Conservation (phyloP, 1,140 invertebrate species). For the Ceratitis capitata region DNA sequence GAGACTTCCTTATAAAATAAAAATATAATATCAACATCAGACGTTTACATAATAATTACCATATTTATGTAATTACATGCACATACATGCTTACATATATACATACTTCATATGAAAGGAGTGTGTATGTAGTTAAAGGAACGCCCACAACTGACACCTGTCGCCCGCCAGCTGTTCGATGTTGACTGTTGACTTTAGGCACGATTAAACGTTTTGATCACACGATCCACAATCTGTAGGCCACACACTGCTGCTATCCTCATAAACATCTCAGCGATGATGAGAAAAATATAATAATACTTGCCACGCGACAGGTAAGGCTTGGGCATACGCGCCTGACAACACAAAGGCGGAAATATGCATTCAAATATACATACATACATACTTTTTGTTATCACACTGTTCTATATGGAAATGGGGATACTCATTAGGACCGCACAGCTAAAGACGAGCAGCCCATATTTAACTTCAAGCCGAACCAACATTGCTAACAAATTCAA, state of each 20-base stretch:
- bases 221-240: background rate
- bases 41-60: constrained; percentile 16
- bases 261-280: background rate
- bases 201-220: constrained; percentile 21
- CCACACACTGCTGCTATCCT: background rate
- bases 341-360: background rate
- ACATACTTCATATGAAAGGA: background rate
- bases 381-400: too few species aligned
- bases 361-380: too few species aligned
- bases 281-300: background rate
- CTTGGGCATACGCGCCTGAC: background rate
- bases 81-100: background rate
- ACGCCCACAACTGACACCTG: constrained; percentile 24
- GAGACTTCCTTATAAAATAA: constrained; percentile 5
- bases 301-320: background rate
- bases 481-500: too few species aligned
- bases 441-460: too few species aligned
- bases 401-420: too few species aligned
- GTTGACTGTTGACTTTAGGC: background rate
- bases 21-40: background rate
- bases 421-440: too few species aligned
- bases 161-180: background rate
- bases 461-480: too few species aligned
- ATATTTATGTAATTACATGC: constrained; percentile 9
- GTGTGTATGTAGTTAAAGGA: background rate